Percentiles rank a stretch among this genome's conserved stretches.
phyloP scores from a whole-genome alignment of 2,113 vertebrate species.

The Ginglymostoma cirratum region DNA sequence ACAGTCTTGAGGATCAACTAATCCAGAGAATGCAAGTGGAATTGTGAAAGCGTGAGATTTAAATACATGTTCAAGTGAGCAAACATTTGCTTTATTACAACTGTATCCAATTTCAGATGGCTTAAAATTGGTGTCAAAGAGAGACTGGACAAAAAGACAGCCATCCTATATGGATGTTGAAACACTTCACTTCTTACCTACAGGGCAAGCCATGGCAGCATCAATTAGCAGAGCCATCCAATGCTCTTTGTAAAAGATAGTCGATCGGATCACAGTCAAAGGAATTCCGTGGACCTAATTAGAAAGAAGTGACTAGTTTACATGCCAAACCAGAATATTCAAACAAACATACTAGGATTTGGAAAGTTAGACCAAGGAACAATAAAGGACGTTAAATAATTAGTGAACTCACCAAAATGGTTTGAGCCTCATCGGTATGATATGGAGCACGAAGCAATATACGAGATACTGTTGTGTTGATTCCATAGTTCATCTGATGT shows the following conservation, averaged over 20 bases:
- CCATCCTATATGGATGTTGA: neutral
- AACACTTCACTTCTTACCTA: conserved; percentile 43
- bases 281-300: conserved; percentile 59
- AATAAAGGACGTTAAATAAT: too few species aligned
- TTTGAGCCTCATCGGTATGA: conserved; percentile 41
- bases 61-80: too few species aligned
- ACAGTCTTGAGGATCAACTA: too few species aligned
- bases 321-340: neutral
- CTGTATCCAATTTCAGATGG: neutral
- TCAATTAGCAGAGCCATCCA: conserved; percentile 58
- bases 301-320: neutral
- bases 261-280: conserved; percentile 63
- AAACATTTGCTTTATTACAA: too few species aligned
- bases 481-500: conserved; percentile 48
- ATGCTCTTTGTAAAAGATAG: conserved; percentile 54
- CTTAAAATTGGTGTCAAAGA: too few species aligned
- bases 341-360: neutral
- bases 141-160: too few species aligned
- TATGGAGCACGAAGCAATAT: conserved; percentile 48
- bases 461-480: conserved; percentile 46
- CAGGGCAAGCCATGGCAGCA: conserved; percentile 55
- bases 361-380: too few species aligned
- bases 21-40: too few species aligned
- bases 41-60: too few species aligned
- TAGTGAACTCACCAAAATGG: conserved; percentile 41